Base-by-base conservation (phyloP, 1,140 invertebrate species). In the Hycleus phaleratus region DNA sequence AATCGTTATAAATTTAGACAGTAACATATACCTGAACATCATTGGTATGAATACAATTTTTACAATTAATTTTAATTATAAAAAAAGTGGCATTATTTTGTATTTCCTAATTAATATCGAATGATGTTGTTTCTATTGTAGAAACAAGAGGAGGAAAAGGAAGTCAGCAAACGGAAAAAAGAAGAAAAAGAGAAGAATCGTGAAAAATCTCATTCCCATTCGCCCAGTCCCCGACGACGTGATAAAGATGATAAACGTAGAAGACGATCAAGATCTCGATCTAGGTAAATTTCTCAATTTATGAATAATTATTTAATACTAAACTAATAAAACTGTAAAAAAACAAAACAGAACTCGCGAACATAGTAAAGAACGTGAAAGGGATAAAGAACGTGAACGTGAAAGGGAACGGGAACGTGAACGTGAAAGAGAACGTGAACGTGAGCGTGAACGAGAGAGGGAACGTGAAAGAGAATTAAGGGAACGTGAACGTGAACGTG, bases 91-190 rank as follows among this genome's bases (percentile, higher is more conserved):
- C 44, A 9, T 8, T 46, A 42, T 61, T 54, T 10, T 42, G 4
- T 42, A n/a, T 42, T 42, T 42, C 38, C 6, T 7, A 4, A 42
- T 42, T 1, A 42, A 42, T 42, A 42, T 42, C 9, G 40, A n/a
- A 7, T 46, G n/a, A 6, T 43, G n/a, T 26, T 46, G 12, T 63
- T 63, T 73, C 64, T 78, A 77, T 79, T 81, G 64, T 78, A 83
- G 81, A 84, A 84, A 77, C 81, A 84, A 77, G 83, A 85, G 64
- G 80, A 82, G 68, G 80, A 75, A 57, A 75, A 75, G 54, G 75
- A 77, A 63, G 75, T 75, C 24, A 70, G 67, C 45, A 42, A 42
- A 42, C 67, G 70, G 44, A 74, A 74, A 49, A 68, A 72, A 38
- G 66, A 68, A 46, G 68, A 73, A 24, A 73, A 73, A 44, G 77